Evolutionary conservation across 1,140 invertebrate species (phyloP).

Genomic region (Drosophila leontia): DNA sequence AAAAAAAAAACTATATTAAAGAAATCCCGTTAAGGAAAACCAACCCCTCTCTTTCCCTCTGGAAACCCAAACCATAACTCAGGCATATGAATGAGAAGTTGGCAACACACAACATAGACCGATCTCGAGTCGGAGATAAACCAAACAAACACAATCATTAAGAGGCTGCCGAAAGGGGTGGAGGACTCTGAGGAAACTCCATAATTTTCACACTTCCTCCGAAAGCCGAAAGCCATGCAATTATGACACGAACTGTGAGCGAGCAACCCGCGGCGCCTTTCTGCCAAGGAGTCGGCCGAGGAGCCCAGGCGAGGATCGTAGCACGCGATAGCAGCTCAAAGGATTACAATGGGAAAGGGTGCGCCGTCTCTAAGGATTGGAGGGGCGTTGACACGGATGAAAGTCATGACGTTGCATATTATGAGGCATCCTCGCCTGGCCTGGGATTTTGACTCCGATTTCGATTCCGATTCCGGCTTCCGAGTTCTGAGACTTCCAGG

Average conservation of each 20-base stretch:
- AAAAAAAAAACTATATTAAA: slow-evolving; percentile 46
- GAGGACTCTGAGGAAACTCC: slow-evolving; percentile 52
- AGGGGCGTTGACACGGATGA: slow-evolving; percentile 67
- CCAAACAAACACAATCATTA: slow-evolving; percentile 75
- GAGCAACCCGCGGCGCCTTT: slow-evolving; percentile 63
- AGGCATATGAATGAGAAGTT: slow-evolving; percentile 78
- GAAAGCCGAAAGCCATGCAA: slow-evolving; percentile 64
- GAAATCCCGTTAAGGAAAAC: slow-evolving; percentile 38
- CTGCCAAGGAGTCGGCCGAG: slow-evolving; percentile 34
- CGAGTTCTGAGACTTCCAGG: slow-evolving; percentile 23
- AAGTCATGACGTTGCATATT: slow-evolving; percentile 74
- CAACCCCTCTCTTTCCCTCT: slow-evolving; percentile 44
- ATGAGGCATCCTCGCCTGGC: slow-evolving; percentile 38
- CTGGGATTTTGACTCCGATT: background rate
- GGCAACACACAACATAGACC: slow-evolving; percentile 61
- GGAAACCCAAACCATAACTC: slow-evolving; percentile 72
- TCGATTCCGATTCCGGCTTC: slow-evolving; percentile 3
- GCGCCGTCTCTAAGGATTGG: slow-evolving; percentile 10
- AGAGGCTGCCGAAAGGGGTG: slow-evolving; percentile 51
- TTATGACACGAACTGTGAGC: slow-evolving; percentile 74
- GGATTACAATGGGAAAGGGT: slow-evolving; percentile 65
- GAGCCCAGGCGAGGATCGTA: slow-evolving; percentile 39
- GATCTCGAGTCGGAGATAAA: slow-evolving; percentile 71
- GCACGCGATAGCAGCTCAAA: slow-evolving; percentile 75
- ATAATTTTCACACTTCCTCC: slow-evolving; percentile 78